Evolutionary conservation across 2,113 vertebrate genomes (phyloP), one percentile per base, ranked within the genome.

Genomic region (Ochotona curzoniae): DNA sequence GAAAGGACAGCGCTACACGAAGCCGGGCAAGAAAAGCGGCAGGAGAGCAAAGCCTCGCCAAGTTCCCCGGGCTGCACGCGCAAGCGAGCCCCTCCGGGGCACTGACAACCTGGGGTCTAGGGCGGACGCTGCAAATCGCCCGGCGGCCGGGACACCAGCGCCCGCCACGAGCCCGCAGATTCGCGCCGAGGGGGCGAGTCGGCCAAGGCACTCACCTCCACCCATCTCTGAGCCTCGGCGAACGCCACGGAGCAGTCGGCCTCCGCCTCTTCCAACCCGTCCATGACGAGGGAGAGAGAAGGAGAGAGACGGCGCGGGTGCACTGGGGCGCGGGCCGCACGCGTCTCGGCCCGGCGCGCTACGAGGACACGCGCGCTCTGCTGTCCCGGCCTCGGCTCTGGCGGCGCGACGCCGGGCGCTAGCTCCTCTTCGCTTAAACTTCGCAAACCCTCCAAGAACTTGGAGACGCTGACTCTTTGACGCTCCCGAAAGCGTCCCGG

Each of bases 151-250:
- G 54, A 35, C 20, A 54, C 10, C 26, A 18, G 54, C 54, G 47
- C 71, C 20, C 4, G 18, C 35, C 78, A 2, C 0, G n/a, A n/a
- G 60, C 30, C 18, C 30, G 38, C 83, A n/a, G 74, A 69, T 17
- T 57, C 26, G 1, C 0, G 54, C 47, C 15, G 23, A 7, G 2
- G 17, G 11, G 32, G 51, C 35, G 57, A 9, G 74, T 4, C 23
- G 30, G 7, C 1, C 49, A 32, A 47, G 49, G 10, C 38, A 96
- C 98, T 98, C 98, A 99, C 99, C 98, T 99, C 99, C 23, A 99
- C 97, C 99, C 99, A 99, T 86, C 98, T 97, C 97, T 97, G 99
- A 38, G 99, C 99, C 97, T 99, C 99, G 8, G 94, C 96, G 93
- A 98, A 99, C 9, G 99, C 99, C 13, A 96, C 92, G 1, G 97